phyloP scores from a whole-genome alignment of 2,113 vertebrate genomes.

The Coracopsis vasa region DNA sequence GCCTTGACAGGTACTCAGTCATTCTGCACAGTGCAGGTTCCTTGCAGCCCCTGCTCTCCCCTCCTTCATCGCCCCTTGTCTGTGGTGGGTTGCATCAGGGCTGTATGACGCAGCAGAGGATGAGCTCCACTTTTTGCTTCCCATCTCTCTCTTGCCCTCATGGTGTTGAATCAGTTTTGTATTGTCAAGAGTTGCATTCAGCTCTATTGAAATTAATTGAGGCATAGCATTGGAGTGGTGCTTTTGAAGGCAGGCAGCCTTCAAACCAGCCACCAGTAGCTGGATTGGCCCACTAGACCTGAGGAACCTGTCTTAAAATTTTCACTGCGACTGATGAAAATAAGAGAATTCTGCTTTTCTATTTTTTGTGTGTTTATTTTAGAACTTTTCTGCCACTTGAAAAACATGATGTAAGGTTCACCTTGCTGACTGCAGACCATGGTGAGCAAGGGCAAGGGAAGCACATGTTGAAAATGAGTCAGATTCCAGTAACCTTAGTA shows the following conservation, averaged over 20 bases:
- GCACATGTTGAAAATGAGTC: neutral
- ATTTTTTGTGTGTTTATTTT: neutral
- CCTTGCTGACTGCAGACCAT: neutral
- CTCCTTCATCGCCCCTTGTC: accelerated
- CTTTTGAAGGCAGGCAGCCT: neutral
- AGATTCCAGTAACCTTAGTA: neutral
- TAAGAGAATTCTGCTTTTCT: neutral
- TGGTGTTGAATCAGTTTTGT: neutral
- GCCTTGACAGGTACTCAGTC: neutral
- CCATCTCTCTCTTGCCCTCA: neutral
- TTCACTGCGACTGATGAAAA: neutral
- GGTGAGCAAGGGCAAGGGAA: neutral
- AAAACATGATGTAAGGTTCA: neutral
- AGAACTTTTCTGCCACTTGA: neutral
- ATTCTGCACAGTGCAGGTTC: neutral
- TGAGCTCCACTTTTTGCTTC: neutral
- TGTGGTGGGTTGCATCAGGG: neutral
- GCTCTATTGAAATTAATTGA: neutral
- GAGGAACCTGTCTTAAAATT: neutral
- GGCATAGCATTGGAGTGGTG: neutral
- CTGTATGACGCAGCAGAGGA: neutral
- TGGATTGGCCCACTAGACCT: neutral
- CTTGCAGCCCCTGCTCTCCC: neutral
- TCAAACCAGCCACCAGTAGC: neutral
- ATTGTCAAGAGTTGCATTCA: neutral